Evolutionary conservation across 2,113 vertebrate species (phyloP), one percentile per base, ranked within the genome.

Genomic region (Ondatra zibethicus): DNA sequence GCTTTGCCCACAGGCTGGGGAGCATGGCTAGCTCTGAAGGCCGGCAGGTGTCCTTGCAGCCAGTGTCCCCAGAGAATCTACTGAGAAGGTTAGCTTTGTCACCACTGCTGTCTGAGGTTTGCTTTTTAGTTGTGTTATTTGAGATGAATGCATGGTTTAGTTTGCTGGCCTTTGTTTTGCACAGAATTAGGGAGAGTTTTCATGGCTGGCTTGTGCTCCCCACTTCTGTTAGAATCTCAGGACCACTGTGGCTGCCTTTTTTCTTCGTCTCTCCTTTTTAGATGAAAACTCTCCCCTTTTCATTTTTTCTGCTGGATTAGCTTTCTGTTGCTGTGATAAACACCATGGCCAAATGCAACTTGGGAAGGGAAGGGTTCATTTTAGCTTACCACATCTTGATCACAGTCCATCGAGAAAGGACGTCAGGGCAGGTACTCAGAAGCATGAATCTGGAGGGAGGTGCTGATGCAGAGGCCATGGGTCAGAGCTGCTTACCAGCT

Each of bases 161-260:
- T 97, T 93, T 92, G 73, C 58, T 55, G 11, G 80, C 92, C 93
- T 96, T 97, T 93, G 61, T 78, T 91, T 75, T 75, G n/a, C 36
- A 81, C 19, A 76, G 73, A 97, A 73, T 95, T 96, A 66, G 85
- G 88, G 61, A 76, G 81, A 66, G 87, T 84, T 75, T 88, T 27
- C 82, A 29, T 42, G 52, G 12, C 75, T 50, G 91, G 68, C 66
- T 82, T 88, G 52, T 80, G 52, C 80, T 80, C 39, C 31, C 91
- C 36, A 77, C 65, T 61, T 92, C 75, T 19, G 42, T 84, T 80
- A 11, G 13, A 7, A 77, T 93, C 29, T 55, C 75, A 88, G 68
- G 36, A n/a, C 25, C 31, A 87, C 23, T 29, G 7, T 63, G 36
- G 65, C 16, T 58, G 33, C 16, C 29, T 88, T 31, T 39, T 47